phyloP scores from a whole-genome alignment of 92 coral and sea anemone genomes.

The Zoanthus sansibaricus region DNA sequence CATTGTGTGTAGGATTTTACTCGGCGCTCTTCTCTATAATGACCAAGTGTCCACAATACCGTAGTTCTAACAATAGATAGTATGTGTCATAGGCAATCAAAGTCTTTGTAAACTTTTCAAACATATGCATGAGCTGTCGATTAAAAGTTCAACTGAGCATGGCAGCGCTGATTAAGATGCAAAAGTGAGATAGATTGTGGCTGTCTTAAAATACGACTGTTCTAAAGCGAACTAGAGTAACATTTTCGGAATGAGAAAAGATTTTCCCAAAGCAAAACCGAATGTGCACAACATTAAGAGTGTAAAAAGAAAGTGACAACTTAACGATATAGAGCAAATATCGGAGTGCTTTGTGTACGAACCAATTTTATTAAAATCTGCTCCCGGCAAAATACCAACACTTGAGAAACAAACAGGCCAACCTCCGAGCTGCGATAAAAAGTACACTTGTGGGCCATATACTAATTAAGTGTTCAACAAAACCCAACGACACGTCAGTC shows the following conservation, averaged over 20 bases:
- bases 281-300: slow-evolving; percentile 6
- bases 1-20: slow-evolving; percentile 1
- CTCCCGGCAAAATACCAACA: slow-evolving; percentile 51
- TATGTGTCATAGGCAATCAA: slow-evolving; percentile 37
- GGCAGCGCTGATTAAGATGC: slow-evolving; percentile 36
- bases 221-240: background rate
- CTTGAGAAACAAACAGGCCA: slow-evolving; percentile 46
- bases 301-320: slow-evolving; percentile 35
- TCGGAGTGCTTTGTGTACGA: slow-evolving; percentile 40
- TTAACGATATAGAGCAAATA: slow-evolving; percentile 29
- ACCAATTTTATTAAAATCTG: slow-evolving; percentile 43
- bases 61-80: slow-evolving; percentile 17
- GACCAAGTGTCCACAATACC: slow-evolving; percentile 36
- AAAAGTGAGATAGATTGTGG: slow-evolving; percentile 21
- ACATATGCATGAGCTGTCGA: slow-evolving; percentile 40
- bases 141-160: slow-evolving; percentile 44
- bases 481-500: slow-evolving; percentile 1
- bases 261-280: slow-evolving; percentile 26
- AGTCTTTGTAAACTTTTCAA: slow-evolving; percentile 35
- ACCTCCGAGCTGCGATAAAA: slow-evolving; percentile 26
- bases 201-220: slow-evolving; percentile 14
- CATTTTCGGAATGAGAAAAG: background rate
- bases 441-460: slow-evolving; percentile 39
- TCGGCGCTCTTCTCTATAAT: slow-evolving; percentile 21
- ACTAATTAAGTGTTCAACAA: slow-evolving; percentile 47